phyloP scores from a whole-genome alignment of 1,140 invertebrate species.

The Drosophila hydei region DNA sequence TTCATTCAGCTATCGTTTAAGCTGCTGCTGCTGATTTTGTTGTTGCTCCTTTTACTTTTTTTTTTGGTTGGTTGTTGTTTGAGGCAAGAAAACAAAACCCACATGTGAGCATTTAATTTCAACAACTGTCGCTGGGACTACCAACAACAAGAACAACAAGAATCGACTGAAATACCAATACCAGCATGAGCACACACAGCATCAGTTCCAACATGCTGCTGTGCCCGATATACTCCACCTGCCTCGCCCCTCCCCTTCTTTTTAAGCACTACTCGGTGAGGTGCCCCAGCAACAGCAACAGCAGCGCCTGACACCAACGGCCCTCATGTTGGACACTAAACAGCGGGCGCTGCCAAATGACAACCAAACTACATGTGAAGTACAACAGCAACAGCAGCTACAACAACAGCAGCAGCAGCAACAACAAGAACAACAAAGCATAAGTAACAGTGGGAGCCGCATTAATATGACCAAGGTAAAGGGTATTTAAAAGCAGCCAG shows the following conservation, averaged over 20 bases:
- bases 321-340: constrained; percentile 82
- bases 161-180: constrained; percentile 67
- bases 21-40: constrained; percentile 4
- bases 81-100: constrained; percentile 74
- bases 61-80: constrained; percentile 10
- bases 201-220: constrained; percentile 39
- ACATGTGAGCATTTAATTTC: constrained; percentile 83
- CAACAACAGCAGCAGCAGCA: constrained; percentile 34
- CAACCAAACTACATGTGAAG: constrained; percentile 81
- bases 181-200: constrained; percentile 39
- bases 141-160: constrained; percentile 49
- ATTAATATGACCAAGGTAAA: constrained; percentile 81
- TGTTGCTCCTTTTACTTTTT: constrained; percentile 18
- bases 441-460: constrained; percentile 80
- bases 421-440: constrained; percentile 53
- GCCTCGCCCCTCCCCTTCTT: background rate
- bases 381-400: constrained; percentile 72
- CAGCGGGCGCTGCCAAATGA: constrained; percentile 82
- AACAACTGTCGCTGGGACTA: constrained; percentile 78
- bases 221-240: constrained; percentile 19
- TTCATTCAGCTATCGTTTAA: constrained; percentile 23
- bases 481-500: constrained; percentile 80
- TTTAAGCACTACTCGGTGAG: constrained; percentile 1
- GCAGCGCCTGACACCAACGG: constrained; percentile 73
- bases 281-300: constrained; percentile 39